Evolutionary conservation across 1,140 invertebrate species (phyloP).

Genomic region (Scaptomyza pallida): DNA sequence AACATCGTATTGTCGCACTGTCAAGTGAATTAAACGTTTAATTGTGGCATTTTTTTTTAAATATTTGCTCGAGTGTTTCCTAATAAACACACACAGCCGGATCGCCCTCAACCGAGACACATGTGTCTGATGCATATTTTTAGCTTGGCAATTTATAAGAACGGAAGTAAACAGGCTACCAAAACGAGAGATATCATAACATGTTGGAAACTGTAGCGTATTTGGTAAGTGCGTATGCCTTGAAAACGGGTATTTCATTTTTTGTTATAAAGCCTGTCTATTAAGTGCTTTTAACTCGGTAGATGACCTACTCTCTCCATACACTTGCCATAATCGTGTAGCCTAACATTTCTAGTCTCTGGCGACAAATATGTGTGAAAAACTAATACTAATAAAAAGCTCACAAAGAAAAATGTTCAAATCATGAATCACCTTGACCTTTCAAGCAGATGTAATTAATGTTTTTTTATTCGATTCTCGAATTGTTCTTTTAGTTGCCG

Average conservation of each 20-base stretch:
- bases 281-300: constrained; percentile 11
- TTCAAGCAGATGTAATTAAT: constrained; percentile 35
- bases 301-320: constrained; percentile 38
- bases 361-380: constrained; percentile 7
- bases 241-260: constrained; percentile 11
- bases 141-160: constrained; percentile 21
- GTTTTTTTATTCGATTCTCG: constrained; percentile 4
- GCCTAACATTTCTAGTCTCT: neutral
- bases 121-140: constrained; percentile 19
- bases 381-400: constrained; percentile 29
- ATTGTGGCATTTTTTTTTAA: constrained; percentile 66
- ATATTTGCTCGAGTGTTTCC: constrained; percentile 55
- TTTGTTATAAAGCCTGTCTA: constrained; percentile 8
- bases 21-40: constrained; percentile 45
- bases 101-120: constrained; percentile 3
- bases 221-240: neutral
- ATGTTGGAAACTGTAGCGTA: neutral
- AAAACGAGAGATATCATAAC: neutral
- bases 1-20: constrained; percentile 3
- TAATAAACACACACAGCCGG: constrained; percentile 53
- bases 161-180: constrained; percentile 31
- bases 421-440: constrained; percentile 53
- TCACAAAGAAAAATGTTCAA: constrained; percentile 16
- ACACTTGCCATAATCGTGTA: constrained; percentile 3
- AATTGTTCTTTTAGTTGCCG: constrained; percentile 44